These are phyloP conservation scores for Tipula helvola DNA, from an alignment of 2,888 invertebrate species.

Conservation along the genomic window DNA sequence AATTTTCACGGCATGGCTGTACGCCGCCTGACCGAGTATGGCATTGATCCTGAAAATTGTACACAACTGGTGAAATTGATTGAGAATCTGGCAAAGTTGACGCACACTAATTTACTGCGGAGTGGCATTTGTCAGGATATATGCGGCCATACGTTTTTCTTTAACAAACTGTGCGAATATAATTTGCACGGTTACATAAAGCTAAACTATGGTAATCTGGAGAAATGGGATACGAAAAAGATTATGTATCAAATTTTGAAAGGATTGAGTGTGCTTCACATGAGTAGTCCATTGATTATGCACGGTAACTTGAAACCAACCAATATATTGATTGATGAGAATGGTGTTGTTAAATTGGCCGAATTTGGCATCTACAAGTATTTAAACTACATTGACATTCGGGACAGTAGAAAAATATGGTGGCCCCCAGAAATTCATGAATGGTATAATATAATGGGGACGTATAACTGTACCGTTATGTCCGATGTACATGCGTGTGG, in stretches of 20 bases:
- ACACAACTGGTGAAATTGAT: conserved; percentile 17
- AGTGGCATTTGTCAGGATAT: conserved; percentile 12
- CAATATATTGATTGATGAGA: conserved; percentile 33
- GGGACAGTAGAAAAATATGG: conserved; percentile 18
- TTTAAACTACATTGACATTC: background rate
- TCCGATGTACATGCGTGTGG: conserved; percentile 22
- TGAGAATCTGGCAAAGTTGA: conserved; percentile 12
- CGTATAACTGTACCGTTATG: conserved; percentile 18
- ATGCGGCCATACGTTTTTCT: conserved; percentile 23
- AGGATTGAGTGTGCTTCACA: conserved; percentile 30
- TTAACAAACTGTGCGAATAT: conserved; percentile 32
- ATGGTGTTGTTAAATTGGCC: conserved; percentile 30
- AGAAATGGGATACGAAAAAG: conserved; percentile 17
- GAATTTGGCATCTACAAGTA: conserved; percentile 34
- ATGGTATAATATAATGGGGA: conserved; percentile 15
- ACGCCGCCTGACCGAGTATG: conserved; percentile 18
- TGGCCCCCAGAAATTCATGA: conserved; percentile 22
- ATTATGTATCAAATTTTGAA: conserved; percentile 18
- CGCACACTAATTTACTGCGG: conserved; percentile 12
- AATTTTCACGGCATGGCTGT: conserved; percentile 25
- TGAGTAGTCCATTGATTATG: conserved; percentile 26
- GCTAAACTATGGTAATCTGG: background rate
- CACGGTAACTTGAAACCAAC: conserved; percentile 37
- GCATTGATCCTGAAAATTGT: conserved; percentile 12
- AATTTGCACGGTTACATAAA: conserved; percentile 31